Conservation (phyloP, 2,888 invertebrate genomes). For the Hydrotaea cyrtoneurina region DNA sequence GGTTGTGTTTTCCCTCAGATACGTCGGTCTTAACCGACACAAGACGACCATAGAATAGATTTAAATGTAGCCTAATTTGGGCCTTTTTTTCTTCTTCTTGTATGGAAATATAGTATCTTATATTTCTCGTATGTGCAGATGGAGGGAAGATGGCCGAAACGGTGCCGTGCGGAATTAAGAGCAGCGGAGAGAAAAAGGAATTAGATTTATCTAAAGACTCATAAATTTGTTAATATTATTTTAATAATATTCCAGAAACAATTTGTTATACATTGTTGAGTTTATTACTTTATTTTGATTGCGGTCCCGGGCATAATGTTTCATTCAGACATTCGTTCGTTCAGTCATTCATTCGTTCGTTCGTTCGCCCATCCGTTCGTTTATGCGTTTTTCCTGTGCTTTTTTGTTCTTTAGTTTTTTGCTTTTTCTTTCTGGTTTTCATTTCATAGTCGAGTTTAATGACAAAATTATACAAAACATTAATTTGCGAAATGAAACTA, state of each 20-base stretch:
- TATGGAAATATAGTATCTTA: too few relatives aligned
- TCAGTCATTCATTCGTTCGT: neutral
- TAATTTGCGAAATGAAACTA: slow-evolving; percentile 52
- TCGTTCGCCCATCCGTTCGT: neutral
- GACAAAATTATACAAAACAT: slow-evolving; percentile 50
- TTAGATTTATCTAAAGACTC: slow-evolving; percentile 59
- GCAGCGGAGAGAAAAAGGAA: slow-evolving; percentile 24
- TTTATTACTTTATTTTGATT: slow-evolving; percentile 61
- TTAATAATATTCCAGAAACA: slow-evolving; percentile 56
- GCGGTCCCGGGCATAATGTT: slow-evolving; percentile 12
- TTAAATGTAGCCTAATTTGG: slow-evolving; percentile 4
- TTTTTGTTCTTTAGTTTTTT: slow-evolving; percentile 2
- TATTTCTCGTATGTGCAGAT: too few relatives aligned
- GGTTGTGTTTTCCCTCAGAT: slow-evolving; percentile 4
- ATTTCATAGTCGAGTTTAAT: slow-evolving; percentile 34
- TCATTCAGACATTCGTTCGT: neutral
- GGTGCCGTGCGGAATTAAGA: neutral
- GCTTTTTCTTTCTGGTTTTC: neutral
- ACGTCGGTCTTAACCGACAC: too few relatives aligned
- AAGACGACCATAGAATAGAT: slow-evolving; percentile 14
- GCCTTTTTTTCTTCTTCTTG: too few relatives aligned
- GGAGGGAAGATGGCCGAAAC: neutral
- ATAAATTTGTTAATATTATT: slow-evolving; percentile 55
- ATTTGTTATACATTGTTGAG: slow-evolving; percentile 65
- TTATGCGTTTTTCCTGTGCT: neutral